Conservation (phyloP, 2,888 invertebrate genomes). For the Cinara cedri region DNA sequence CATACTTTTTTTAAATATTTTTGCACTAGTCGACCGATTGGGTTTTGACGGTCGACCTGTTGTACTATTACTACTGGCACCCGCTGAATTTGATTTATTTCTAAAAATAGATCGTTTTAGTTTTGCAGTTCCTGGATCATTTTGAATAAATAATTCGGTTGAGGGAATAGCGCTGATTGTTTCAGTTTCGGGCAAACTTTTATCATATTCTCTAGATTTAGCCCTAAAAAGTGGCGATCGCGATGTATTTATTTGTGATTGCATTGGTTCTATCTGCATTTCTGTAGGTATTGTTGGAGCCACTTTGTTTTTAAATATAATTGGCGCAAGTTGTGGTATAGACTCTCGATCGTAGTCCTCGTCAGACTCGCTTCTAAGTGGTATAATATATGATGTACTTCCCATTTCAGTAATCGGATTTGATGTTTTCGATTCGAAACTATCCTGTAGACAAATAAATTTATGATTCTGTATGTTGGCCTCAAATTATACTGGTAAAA, state of each 20-base stretch:
- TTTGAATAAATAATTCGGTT: slow-evolving; percentile 14
- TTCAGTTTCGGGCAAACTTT: background rate
- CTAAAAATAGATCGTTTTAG: slow-evolving; percentile 46
- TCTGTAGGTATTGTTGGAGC: background rate
- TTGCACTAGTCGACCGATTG: slow-evolving; percentile 30
- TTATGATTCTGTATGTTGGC: too few relatives aligned
- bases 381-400: slow-evolving; percentile 49
- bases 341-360: background rate
- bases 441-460: slow-evolving; percentile 29
- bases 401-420: slow-evolving; percentile 24
- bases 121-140: slow-evolving; percentile 22
- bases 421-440: slow-evolving; percentile 47
- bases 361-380: slow-evolving; percentile 36
- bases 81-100: slow-evolving; percentile 47
- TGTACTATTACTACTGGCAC: background rate
- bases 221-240: slow-evolving; percentile 44
- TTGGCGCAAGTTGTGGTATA: background rate
- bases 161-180: background rate
- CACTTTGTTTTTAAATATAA: slow-evolving; percentile 42
- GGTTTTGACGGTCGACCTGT: background rate
- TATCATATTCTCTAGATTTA: slow-evolving; percentile 32
- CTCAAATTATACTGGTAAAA: too few relatives aligned
- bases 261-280: background rate
- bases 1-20: slow-evolving; percentile 19
- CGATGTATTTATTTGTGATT: background rate